Evolutionary conservation across 2,888 invertebrate species (phyloP), one percentile per base, ranked within the genome.

Genomic region (Kuschelorhynchus macadamiae): DNA sequence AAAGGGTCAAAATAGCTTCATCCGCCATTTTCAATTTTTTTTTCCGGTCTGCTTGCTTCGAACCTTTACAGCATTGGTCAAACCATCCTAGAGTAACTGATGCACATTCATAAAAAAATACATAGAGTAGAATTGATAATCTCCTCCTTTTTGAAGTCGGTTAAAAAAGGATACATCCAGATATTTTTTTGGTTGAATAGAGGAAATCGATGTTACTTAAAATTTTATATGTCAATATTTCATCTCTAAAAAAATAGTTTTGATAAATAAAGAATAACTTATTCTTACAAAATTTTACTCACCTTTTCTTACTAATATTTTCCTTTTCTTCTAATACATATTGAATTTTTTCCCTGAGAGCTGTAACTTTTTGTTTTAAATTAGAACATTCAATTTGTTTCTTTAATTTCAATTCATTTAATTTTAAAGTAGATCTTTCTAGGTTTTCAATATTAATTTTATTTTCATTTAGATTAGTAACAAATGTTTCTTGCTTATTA

Each of bases 221-320:
- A 9, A 61, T 9, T 32, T 61, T 61, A 32, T 61, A 61, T 16
- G 61, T 20, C 12, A 61, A 52, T 25, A 61, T 61, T n/a, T 17
- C 11, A 42, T 61, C 61, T 20, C 61, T 61, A 50, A 30, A 49
- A 50, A 25, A 9, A 47, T 12, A 21, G 32, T 8, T 46, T 16
- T 47, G 46, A n/a, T 17, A 46, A 42, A 41, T 32, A 50, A 33
- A 50, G 25, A 5, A 7, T 18, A 7, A 50, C 0, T 8, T 17
- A 30, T 2, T 30, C 16, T 55, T 17, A 12, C 11, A 20, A 49
- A 5, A 25, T 1, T 25, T 32, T 14, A 49, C n/a, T 33, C 17
- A 59, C 59, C 47, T 59, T 59, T 59, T 47, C 7, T 14, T 49
- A 0, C 21, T 4, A 39, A 59, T 39, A 8, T 49, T 21, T n/a